These are phyloP conservation scores for Kryptolebias ocellatus DNA, from an alignment of 2,797 vertebrate genomes.

Conservation along the genomic window DNA sequence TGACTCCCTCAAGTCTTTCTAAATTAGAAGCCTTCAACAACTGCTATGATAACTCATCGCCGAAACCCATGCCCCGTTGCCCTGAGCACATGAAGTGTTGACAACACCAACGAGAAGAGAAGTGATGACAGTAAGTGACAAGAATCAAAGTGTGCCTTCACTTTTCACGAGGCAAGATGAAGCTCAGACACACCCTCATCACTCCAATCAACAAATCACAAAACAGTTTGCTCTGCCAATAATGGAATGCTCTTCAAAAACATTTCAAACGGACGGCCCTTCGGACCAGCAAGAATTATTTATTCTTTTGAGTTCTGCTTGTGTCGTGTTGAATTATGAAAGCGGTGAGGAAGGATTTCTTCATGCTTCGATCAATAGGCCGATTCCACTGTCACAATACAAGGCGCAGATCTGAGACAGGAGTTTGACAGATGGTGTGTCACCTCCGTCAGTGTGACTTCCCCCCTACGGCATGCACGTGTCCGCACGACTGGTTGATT, in stretches of 20 bases:
- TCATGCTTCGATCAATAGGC: constrained; percentile 66
- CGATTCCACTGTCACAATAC: constrained; percentile 68
- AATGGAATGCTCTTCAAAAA: constrained; percentile 53
- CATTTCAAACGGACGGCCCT: constrained; percentile 60
- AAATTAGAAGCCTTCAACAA: constrained; percentile 52
- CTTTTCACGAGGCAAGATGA: constrained; percentile 50
- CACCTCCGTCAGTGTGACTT: constrained; percentile 69
- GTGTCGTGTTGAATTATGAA: constrained; percentile 75
- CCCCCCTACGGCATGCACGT: constrained; percentile 26
- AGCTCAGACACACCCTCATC: constrained; percentile 47
- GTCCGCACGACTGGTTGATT: constrained; percentile 40
- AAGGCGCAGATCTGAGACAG: constrained; percentile 58
- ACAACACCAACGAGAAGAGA: constrained; percentile 33
- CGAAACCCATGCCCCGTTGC: constrained; percentile 32
- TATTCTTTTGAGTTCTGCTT: constrained; percentile 63
- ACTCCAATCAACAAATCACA: constrained; percentile 57
- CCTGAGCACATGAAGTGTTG: constrained; percentile 34
- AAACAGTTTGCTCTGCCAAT: constrained; percentile 50
- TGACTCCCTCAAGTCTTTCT: constrained; percentile 31
- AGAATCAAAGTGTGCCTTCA: constrained; percentile 53
- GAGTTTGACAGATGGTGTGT: constrained; percentile 76
- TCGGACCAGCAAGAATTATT: constrained; percentile 63
- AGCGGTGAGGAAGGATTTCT: constrained; percentile 60
- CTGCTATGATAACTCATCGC: constrained; percentile 48
- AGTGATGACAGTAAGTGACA: constrained; percentile 71